These are phyloP conservation scores for Ranitomeya variabilis DNA, from an alignment of 2,113 vertebrate genomes.

Conservation along the genomic window DNA sequence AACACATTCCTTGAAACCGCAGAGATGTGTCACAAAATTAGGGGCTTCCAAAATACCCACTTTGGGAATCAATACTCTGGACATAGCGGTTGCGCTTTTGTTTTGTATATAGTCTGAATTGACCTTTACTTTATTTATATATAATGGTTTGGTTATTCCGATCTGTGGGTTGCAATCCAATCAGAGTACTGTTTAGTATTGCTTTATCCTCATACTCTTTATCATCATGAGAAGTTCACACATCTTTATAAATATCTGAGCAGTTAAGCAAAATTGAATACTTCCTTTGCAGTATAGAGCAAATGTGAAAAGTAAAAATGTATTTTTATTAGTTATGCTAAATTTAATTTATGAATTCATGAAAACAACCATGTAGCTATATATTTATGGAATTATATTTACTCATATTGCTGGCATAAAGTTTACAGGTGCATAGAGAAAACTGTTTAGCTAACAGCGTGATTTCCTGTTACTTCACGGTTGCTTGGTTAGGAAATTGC, in stretches of 20 bases:
- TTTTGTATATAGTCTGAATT: not conserved
- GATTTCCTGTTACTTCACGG: slow-evolving; percentile 32
- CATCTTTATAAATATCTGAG: not conserved
- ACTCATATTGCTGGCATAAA: slow-evolving; percentile 11
- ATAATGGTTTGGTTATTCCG: not conserved
- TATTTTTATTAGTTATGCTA: not conserved
- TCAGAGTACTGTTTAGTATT: not conserved
- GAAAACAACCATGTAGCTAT: not conserved
- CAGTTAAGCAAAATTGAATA: not conserved
- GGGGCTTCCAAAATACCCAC: not conserved
- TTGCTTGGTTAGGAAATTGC: slow-evolving; percentile 45
- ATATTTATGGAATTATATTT: slow-evolving; percentile 41
- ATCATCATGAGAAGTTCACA: not conserved
- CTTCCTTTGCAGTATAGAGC: not conserved
- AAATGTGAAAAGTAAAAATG: not conserved
- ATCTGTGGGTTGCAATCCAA: not conserved
- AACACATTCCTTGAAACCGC: too few species aligned
- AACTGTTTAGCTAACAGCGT: slow-evolving; percentile 38
- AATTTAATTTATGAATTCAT: slow-evolving; percentile 13
- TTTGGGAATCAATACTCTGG: not conserved
- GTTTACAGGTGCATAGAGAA: slow-evolving; percentile 44
- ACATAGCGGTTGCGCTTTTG: not conserved
- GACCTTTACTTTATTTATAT: not conserved
- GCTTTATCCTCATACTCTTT: not conserved
- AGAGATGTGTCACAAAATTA: too few species aligned